phyloP scores from a whole-genome alignment of 2,113 vertebrate genomes.

The Pelobates fuscus region DNA sequence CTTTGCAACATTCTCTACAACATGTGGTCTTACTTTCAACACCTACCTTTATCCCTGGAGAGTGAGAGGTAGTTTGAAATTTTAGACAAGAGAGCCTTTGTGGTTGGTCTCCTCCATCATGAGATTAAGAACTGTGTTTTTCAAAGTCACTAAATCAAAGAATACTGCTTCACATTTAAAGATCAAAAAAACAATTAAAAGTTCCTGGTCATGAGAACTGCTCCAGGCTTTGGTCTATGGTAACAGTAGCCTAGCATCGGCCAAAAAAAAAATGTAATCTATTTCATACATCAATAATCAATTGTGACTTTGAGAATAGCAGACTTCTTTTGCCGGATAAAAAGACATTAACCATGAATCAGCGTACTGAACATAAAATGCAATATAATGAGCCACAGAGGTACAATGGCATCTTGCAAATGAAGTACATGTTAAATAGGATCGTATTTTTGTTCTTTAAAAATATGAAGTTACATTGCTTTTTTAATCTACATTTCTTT shows the following conservation, averaged over 20 bases:
- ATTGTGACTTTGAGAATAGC: too few species aligned
- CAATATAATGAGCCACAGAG: too few species aligned
- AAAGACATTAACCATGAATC: too few species aligned
- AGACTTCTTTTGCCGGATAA: too few species aligned
- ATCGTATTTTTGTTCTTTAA: too few species aligned
- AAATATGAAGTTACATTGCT: too few species aligned
- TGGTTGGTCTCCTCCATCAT: neutral
- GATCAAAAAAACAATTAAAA: constrained; percentile 33
- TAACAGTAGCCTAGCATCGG: neutral
- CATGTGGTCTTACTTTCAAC: constrained; percentile 1
- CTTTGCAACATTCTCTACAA: neutral
- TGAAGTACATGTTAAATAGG: too few species aligned
- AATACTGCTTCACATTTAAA: constrained; percentile 39
- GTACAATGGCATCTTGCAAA: too few species aligned
- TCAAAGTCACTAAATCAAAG: constrained; percentile 14
- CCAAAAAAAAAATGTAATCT: too few species aligned
- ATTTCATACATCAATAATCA: too few species aligned
- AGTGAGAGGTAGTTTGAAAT: neutral
- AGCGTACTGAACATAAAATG: too few species aligned
- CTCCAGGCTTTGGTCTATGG: constrained; percentile 7
- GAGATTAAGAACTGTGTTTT: constrained; percentile 7
- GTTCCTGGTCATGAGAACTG: constrained; percentile 13
- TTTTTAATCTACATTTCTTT: too few species aligned
- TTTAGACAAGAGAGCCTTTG: constrained; percentile 3
- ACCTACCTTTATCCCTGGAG: neutral